Evolutionary conservation across 2,113 vertebrate genomes (phyloP).

Genomic region (Gila orcuttii): DNA sequence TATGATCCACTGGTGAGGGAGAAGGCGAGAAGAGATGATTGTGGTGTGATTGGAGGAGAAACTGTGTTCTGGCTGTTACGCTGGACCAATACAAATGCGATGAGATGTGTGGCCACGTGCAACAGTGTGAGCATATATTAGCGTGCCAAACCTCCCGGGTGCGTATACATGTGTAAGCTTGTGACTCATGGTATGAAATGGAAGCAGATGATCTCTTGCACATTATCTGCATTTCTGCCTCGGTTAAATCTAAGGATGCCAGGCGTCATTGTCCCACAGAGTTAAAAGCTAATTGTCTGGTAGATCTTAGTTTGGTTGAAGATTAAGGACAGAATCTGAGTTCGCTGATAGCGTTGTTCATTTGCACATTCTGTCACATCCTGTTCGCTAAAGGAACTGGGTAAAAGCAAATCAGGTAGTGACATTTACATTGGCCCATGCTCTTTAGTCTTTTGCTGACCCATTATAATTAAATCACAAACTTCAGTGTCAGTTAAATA

Average conservation of each 20-base stretch:
- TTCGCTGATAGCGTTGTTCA: too few relatives aligned
- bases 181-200: constrained; percentile 1
- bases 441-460: too few relatives aligned
- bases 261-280: neutral
- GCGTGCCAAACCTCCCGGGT: neutral
- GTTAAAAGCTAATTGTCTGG: neutral
- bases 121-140: constrained; percentile 1
- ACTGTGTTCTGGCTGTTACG: neutral
- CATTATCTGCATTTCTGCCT: constrained; percentile 20
- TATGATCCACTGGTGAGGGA: constrained; percentile 49
- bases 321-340: too few relatives aligned
- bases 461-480: too few relatives aligned
- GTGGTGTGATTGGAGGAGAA: neutral
- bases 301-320: too few relatives aligned
- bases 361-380: too few relatives aligned
- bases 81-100: constrained; percentile 10
- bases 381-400: too few relatives aligned
- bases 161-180: constrained; percentile 31
- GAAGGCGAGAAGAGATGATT: neutral
- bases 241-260: neutral
- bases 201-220: constrained; percentile 11
- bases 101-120: constrained; percentile 10
- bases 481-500: too few relatives aligned
- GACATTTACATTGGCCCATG: too few relatives aligned
- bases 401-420: too few relatives aligned